Base-by-base conservation (phyloP, 2,113 vertebrate species). In the Sigmodon hispidus region DNA sequence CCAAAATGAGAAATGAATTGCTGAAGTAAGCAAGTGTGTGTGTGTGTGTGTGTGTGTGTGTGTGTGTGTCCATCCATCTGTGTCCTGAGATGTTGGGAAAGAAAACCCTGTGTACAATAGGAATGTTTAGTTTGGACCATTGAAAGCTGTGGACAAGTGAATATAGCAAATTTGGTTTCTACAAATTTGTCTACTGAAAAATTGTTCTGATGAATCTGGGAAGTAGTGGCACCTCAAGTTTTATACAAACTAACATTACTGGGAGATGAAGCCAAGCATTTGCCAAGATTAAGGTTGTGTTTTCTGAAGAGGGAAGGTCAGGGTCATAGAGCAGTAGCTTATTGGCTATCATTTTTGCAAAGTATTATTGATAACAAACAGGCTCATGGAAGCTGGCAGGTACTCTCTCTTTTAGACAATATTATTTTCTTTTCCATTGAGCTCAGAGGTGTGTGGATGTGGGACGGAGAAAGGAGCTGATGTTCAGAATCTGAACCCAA, bases 1-100 rank as follows among this genome's bases (percentile, higher is more conserved):
- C 77, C 83, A 83, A 98, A 97, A 97, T 92, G 92, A 97, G 96
- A 94, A 97, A 89, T 75, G 95, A 97, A 95, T 94, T 95, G 52
- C 90, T 93, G 40, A 70, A 17, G 48, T 16, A 40, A 88, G 45
- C 1, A 7, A 76, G 40, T 26, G 67, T 59, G 36, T 69, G 79
- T 52, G 65, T 70, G 65, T 87, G 57, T 61, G 73, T 65, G 45
- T 86, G 77, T 48, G 55, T 88, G 36, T 61, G 76, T 72, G 76
- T 77, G 70, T 91, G 75, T 52, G 55, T 67, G 52, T 83, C 61
- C 57, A 72, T 86, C 43, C 50, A 48, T 24, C 36, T n/a, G 16
- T 65, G 29, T 76, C 21, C 77, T 50, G 87, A 88, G 48, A 55
- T 84, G 31, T 52, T 94, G 40, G 75, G 70, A 94, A 96, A 92